Conservation (phyloP, 2,888 invertebrate species). For the Apoderus coryli region DNA sequence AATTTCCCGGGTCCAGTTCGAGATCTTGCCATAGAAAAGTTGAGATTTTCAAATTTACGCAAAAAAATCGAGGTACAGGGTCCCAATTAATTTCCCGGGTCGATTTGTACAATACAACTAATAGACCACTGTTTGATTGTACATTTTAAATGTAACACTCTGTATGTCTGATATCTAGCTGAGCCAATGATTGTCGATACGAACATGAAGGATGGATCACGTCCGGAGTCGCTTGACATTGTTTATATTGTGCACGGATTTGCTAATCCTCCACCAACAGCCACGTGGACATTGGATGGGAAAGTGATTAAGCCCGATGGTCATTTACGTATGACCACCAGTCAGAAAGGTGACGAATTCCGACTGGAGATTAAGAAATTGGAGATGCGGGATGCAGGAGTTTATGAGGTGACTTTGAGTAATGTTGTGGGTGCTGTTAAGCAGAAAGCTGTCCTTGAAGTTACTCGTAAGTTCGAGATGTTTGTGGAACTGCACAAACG, state of each 20-base stretch:
- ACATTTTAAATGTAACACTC: not conserved
- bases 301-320: conserved; percentile 51
- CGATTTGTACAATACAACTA: no score
- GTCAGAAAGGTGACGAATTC: conserved; percentile 54
- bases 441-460: conserved; percentile 55
- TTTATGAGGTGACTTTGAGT: conserved; percentile 66
- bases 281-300: conserved; percentile 66
- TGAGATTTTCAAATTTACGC: no score
- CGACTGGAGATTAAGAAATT: conserved; percentile 59
- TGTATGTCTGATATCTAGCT: conserved; percentile 32
- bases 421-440: conserved; percentile 73
- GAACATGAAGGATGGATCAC: conserved; percentile 56
- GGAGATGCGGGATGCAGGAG: conserved; percentile 58
- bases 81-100: no score
- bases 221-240: conserved; percentile 68
- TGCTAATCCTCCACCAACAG: conserved; percentile 63
- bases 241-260: conserved; percentile 64
- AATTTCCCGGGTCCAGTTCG: no score
- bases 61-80: no score
- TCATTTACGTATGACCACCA: conserved; percentile 40
- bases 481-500: no score
- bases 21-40: no score
- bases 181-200: conserved; percentile 57
- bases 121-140: not conserved
- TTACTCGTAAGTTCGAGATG: conserved; percentile 51